A percentile compares a stretch with the other conserved stretches of the same genome.
Evolutionary conservation across 1,140 invertebrate species (phyloP).

Genomic region (Ips nitidus): DNA sequence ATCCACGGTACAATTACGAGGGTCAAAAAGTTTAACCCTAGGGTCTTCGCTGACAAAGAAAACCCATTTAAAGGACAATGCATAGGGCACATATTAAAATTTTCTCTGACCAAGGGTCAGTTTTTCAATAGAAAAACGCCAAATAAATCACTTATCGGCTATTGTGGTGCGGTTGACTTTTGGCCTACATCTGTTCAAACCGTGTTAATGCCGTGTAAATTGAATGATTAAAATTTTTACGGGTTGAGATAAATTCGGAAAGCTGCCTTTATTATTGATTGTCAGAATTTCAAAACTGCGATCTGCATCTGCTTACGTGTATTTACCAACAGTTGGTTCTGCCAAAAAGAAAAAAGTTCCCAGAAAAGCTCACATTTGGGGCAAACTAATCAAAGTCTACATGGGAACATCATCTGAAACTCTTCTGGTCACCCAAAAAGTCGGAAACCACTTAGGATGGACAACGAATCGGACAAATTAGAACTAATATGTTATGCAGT

Average conservation of each 20-base stretch:
- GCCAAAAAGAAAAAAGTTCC: background rate
- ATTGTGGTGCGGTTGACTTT: conserved; percentile 52
- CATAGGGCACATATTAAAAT: conserved; percentile 45
- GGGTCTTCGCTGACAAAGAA: conserved; percentile 44
- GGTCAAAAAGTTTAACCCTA: conserved; percentile 52
- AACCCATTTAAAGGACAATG: conserved; percentile 41
- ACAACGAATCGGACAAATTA: background rate
- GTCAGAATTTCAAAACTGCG: background rate
- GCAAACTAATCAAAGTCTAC: background rate
- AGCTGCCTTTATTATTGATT: too few species aligned
- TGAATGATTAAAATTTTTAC: conserved; percentile 29
- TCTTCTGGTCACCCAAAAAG: background rate
- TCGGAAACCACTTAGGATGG: conserved; percentile 2
- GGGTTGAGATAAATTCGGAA: background rate
- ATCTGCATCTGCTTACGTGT: background rate
- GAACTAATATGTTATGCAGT: background rate
- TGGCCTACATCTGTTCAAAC: conserved; percentile 54
- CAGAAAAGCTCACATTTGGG: background rate
- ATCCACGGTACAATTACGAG: conserved; percentile 49
- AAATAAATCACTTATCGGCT: conserved; percentile 52
- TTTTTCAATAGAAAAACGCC: conserved; percentile 47
- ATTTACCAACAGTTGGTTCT: background rate
- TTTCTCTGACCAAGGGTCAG: conserved; percentile 51
- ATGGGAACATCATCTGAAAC: background rate
- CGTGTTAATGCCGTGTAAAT: conserved; percentile 39